Percentiles rank a stretch among this genome's conserved stretches.
Conservation (phyloP, 2,113 vertebrate species). For the Meleagris gallopavo region DNA sequence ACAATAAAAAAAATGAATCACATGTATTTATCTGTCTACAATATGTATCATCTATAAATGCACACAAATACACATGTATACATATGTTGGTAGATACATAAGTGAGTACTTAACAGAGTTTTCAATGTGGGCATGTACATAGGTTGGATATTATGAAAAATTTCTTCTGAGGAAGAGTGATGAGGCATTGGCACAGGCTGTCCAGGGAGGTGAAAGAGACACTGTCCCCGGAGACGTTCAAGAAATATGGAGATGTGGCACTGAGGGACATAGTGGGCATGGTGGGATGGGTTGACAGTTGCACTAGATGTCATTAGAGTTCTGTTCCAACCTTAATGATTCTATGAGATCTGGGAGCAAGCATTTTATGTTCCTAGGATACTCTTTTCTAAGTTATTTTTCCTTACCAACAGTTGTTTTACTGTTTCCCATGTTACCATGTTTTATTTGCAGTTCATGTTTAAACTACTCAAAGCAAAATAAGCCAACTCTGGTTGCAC, state of each 20-base stretch:
- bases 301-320: too few species aligned
- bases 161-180: too few species aligned
- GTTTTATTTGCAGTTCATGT: not conserved
- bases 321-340: too few species aligned
- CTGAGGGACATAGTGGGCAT: too few species aligned
- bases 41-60: not conserved
- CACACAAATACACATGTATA: accelerated
- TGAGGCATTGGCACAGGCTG: too few species aligned
- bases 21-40: not conserved
- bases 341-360: not conserved
- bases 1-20: not conserved
- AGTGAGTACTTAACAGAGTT: not conserved
- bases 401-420: not conserved
- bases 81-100: accelerated
- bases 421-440: not conserved
- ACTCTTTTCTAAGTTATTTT: not conserved
- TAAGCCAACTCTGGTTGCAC: not conserved
- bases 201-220: too few species aligned
- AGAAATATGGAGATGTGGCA: too few species aligned
- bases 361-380: not conserved
- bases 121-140: not conserved
- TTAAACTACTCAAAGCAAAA: not conserved
- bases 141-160: too few species aligned
- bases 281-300: too few species aligned
- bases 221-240: too few species aligned